A percentile compares a stretch with the other conserved stretches of the same genome.
These are phyloP conservation scores for Pristis pectinata DNA, from an alignment of 2,797 vertebrate species.

Conservation along the genomic window DNA sequence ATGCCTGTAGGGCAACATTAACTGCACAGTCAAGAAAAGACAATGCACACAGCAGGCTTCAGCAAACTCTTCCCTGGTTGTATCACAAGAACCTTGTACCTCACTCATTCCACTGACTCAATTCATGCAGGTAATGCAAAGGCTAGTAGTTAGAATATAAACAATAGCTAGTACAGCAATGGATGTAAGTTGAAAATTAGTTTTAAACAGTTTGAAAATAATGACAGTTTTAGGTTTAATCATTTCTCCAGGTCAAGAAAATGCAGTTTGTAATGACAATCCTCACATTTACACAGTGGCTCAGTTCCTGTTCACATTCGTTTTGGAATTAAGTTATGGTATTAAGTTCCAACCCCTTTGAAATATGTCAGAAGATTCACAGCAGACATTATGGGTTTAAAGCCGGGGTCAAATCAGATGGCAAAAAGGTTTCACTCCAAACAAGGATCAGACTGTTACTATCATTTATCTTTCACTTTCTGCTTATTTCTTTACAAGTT, in stretches of 20 bases:
- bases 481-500: not conserved
- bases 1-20: constrained; percentile 73
- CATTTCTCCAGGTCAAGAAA: not conserved
- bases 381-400: not conserved
- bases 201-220: not conserved
- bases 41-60: constrained; percentile 44
- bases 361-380: not conserved
- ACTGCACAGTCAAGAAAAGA: constrained; percentile 52
- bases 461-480: not conserved
- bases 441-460: not conserved
- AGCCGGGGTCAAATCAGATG: not conserved
- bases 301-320: not conserved
- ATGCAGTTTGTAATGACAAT: not conserved
- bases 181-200: not conserved
- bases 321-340: not conserved
- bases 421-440: not conserved
- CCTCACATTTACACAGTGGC: not conserved
- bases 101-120: not conserved
- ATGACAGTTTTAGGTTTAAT: not conserved
- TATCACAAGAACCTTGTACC: constrained; percentile 45
- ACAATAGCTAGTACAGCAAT: not conserved
- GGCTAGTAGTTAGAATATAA: constrained; percentile 35
- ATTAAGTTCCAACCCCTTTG: not conserved
- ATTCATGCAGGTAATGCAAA: constrained; percentile 49
- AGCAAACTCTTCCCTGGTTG: constrained; percentile 48